Conservation (phyloP, 2,797 vertebrate species). For the Erithacus rubecula region DNA sequence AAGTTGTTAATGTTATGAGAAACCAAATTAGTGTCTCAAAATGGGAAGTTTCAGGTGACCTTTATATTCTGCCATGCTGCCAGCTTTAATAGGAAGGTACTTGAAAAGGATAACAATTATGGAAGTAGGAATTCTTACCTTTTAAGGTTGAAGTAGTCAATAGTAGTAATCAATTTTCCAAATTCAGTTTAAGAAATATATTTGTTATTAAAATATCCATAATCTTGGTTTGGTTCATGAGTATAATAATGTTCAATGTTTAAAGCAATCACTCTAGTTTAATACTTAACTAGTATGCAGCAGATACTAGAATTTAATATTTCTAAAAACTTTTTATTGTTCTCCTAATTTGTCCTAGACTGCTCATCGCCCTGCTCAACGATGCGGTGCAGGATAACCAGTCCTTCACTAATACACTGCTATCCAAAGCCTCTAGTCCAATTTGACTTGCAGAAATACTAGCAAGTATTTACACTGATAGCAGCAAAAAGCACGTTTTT, state of each 20-base stretch:
- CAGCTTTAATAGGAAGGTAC: background rate
- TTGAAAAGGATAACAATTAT: background rate
- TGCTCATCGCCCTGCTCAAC: constrained; percentile 10
- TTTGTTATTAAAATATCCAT: background rate
- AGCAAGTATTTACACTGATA: background rate
- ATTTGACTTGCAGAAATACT: background rate
- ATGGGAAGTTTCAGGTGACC: background rate
- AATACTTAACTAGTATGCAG: background rate
- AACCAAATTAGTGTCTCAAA: background rate
- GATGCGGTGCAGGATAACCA: constrained; percentile 42
- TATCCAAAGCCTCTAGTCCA: background rate
- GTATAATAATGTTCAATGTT: background rate
- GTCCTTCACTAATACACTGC: constrained; percentile 24
- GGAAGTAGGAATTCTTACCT: constrained; percentile 24
- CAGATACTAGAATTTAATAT: constrained; percentile 11
- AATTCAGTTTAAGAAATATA: background rate
- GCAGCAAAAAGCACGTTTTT: constrained; percentile 15
- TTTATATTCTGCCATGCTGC: background rate
- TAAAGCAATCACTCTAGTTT: background rate
- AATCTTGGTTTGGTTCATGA: background rate
- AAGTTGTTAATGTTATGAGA: background rate
- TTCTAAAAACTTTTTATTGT: constrained; percentile 27
- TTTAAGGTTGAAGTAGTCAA: constrained; percentile 46
- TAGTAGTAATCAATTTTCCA: constrained; percentile 7
- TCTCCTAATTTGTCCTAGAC: constrained; percentile 50